Evolutionary conservation across 2,888 invertebrate species (phyloP).

Genomic region (Steinernema hermaphroditum): DNA sequence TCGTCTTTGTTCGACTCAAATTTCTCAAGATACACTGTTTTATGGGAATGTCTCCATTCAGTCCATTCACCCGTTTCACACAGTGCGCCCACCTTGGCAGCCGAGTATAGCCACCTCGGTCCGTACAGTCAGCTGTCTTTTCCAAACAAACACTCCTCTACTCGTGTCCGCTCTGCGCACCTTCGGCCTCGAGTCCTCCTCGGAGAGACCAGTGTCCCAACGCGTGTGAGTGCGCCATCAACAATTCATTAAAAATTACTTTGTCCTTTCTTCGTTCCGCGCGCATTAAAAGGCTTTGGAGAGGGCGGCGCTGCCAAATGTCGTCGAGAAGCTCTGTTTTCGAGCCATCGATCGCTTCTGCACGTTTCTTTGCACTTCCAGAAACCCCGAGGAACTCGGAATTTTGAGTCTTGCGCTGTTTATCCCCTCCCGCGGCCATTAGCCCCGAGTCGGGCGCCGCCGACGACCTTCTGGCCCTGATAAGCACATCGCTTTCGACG

Average conservation of each 20-base stretch:
- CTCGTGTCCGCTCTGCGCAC: too few relatives aligned
- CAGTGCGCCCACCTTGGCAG: too few relatives aligned
- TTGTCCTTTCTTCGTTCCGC: slow-evolving; percentile 26
- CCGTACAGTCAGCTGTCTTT: too few relatives aligned
- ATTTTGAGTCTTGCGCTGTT: neutral
- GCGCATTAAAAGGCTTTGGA: slow-evolving; percentile 5
- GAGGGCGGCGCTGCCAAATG: neutral
- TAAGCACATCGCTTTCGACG: neutral
- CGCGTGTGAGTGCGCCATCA: neutral
- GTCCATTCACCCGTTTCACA: too few relatives aligned
- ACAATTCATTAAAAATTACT: slow-evolving; percentile 29
- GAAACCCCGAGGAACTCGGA: neutral
- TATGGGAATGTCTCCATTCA: too few relatives aligned
- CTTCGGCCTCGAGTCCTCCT: too few relatives aligned
- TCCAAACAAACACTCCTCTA: too few relatives aligned
- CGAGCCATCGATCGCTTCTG: neutral
- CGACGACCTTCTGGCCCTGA: neutral
- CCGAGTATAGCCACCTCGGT: too few relatives aligned
- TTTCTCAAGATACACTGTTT: too few relatives aligned
- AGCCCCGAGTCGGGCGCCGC: neutral
- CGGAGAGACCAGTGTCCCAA: too few relatives aligned
- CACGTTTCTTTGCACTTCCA: neutral
- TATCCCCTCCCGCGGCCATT: slow-evolving; percentile 8
- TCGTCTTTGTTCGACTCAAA: too few relatives aligned
- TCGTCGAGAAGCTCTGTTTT: slow-evolving; percentile 1